These are phyloP conservation scores for Chionomys nivalis DNA, from an alignment of 2,113 vertebrate species.

Conservation along the genomic window DNA sequence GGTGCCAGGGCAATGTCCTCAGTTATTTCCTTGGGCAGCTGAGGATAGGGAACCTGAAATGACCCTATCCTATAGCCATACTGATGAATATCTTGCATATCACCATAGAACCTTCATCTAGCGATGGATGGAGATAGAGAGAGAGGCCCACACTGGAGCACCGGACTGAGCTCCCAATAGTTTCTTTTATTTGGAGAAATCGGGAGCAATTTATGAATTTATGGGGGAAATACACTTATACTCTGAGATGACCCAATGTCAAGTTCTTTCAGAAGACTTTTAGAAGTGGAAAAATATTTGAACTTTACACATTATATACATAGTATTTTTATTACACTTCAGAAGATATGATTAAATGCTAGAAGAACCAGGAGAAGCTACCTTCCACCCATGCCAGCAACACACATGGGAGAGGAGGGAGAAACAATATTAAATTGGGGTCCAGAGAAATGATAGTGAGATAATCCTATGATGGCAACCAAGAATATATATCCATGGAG, in stretches of 20 bases:
- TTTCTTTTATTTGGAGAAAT: constrained; percentile 42
- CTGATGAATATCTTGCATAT: no score
- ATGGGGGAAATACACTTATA: background rate
- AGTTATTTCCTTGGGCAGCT: no score
- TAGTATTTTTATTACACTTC: background rate
- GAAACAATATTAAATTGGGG: background rate
- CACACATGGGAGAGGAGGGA: background rate
- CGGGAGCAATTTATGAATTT: background rate
- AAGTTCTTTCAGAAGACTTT: background rate
- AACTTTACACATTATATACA: background rate
- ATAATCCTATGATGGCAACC: background rate
- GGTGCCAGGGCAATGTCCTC: no score
- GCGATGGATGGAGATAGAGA: no score
- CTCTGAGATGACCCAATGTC: background rate
- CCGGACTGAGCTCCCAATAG: no score
- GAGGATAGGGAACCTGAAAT: no score
- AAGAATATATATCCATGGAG: background rate
- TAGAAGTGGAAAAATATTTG: background rate
- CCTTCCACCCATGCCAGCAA: no score
- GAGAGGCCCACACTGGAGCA: no score
- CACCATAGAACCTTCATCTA: no score
- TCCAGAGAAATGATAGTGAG: background rate
- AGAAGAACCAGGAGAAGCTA: background rate
- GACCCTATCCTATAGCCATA: no score
- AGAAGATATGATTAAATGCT: background rate